Percentiles rank a stretch among this genome's conserved stretches.
phyloP scores from a whole-genome alignment of 1,140 invertebrate species.

The Melanaphis sacchari region DNA sequence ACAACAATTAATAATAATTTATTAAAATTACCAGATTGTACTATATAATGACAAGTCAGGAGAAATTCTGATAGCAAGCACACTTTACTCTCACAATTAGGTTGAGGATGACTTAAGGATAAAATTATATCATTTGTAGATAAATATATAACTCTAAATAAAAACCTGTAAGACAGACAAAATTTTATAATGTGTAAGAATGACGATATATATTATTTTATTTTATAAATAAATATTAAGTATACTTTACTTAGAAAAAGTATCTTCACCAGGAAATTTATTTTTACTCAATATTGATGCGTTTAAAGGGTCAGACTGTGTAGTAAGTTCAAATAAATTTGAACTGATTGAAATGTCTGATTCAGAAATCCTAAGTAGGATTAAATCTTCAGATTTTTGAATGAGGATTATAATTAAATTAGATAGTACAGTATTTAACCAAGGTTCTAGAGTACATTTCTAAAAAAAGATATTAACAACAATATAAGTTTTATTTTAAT shows the following conservation, averaged over 20 bases:
- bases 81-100: constrained; percentile 37
- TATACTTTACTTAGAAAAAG: constrained; percentile 47
- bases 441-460: constrained; percentile 50
- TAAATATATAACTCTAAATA: constrained; percentile 52
- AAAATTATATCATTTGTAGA: constrained; percentile 41
- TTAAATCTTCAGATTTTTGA: constrained; percentile 54
- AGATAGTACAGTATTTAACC: constrained; percentile 43
- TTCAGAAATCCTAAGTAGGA: constrained; percentile 49
- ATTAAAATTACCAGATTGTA: constrained; percentile 50
- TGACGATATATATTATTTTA: not conserved
- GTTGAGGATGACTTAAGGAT: constrained; percentile 26
- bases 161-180: constrained; percentile 21
- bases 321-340: constrained; percentile 54
- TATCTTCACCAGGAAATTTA: constrained; percentile 44
- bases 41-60: constrained; percentile 53
- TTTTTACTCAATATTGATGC: constrained; percentile 42
- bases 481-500: not conserved
- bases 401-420: constrained; percentile 50
- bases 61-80: constrained; percentile 43
- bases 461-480: not conserved
- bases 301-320: constrained; percentile 52
- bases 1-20: not conserved
- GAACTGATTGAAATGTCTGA: constrained; percentile 50
- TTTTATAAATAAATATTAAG: not conserved
- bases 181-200: not conserved